Evolutionary conservation across 2,888 invertebrate genomes (phyloP).

Genomic region (Pseudanteris insignis): DNA sequence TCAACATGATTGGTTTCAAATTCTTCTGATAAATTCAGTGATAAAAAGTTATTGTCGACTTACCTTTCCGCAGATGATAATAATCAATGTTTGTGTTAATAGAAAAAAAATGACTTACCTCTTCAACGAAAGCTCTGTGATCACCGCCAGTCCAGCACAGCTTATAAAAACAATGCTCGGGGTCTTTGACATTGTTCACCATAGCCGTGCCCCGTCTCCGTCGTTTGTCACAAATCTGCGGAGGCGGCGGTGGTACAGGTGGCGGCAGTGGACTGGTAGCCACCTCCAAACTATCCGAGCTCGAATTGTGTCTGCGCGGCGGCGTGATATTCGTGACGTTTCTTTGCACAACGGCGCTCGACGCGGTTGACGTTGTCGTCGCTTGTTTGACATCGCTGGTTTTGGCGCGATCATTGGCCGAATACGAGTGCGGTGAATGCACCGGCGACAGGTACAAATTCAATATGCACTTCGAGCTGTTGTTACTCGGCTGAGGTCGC

Average conservation of each 20-base stretch:
- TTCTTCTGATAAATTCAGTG: no score
- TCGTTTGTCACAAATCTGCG: constrained; percentile 53
- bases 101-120: constrained; percentile 55
- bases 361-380: constrained; percentile 4
- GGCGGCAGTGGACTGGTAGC: constrained; percentile 66
- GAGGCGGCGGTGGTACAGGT: constrained; percentile 68
- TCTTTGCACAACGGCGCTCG: constrained; percentile 18
- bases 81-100: no score
- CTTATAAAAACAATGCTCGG: constrained; percentile 61
- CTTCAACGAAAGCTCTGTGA: constrained; percentile 61
- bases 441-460: constrained; percentile 62
- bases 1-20: no score
- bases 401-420: constrained; percentile 48
- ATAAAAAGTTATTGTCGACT: no score
- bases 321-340: constrained; percentile 60
- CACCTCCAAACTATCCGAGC: constrained; percentile 64
- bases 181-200: constrained; percentile 52
- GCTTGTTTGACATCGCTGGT: constrained; percentile 46
- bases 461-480: constrained; percentile 54
- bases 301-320: constrained; percentile 63
- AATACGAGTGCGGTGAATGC: constrained; percentile 41
- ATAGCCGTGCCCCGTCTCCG: constrained; percentile 47
- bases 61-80: no score
- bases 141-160: constrained; percentile 62
- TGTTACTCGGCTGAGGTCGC: constrained; percentile 52